phyloP scores from a whole-genome alignment of 2,113 vertebrate genomes.

The Callithrix jacchus region DNA sequence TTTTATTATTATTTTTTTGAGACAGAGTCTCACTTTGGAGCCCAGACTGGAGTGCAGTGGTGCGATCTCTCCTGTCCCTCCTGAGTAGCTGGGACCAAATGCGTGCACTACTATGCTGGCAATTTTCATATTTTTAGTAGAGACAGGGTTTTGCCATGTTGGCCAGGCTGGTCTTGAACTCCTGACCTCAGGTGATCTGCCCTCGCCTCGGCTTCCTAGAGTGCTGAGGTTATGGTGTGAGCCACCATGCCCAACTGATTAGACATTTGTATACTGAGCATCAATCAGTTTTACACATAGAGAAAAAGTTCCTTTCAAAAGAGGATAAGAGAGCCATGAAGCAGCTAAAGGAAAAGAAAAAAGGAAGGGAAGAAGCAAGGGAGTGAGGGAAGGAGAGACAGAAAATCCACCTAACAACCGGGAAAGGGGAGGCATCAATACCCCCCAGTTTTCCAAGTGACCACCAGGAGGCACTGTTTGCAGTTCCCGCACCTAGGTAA shows the following conservation, averaged over 20 bases:
- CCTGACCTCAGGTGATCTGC: neutral
- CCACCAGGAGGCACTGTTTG: slow-evolving; percentile 25
- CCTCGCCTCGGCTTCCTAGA: neutral
- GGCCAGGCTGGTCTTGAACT: neutral
- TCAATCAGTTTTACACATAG: neutral
- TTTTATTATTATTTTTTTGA: neutral
- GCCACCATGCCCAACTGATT: no score
- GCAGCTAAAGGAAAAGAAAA: neutral
- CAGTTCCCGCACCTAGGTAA: neutral
- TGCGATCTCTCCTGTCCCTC: no score
- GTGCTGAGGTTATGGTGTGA: neutral
- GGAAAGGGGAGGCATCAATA: neutral
- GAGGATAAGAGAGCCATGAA: neutral
- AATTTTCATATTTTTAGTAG: neutral
- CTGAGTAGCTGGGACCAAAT: no score
- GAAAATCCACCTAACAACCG: neutral
- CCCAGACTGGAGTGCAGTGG: no score
- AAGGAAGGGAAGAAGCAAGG: neutral
- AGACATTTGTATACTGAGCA: neutral
- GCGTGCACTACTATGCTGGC: no score
- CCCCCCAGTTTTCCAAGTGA: neutral
- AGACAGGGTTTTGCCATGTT: neutral
- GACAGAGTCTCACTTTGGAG: no score
- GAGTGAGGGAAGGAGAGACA: neutral
- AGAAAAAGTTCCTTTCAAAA: neutral